A percentile compares a stretch with the other conserved stretches of the same genome.
Evolutionary conservation across 2,797 vertebrate species (phyloP).

Genomic region (Uromys caudimaculatus): DNA sequence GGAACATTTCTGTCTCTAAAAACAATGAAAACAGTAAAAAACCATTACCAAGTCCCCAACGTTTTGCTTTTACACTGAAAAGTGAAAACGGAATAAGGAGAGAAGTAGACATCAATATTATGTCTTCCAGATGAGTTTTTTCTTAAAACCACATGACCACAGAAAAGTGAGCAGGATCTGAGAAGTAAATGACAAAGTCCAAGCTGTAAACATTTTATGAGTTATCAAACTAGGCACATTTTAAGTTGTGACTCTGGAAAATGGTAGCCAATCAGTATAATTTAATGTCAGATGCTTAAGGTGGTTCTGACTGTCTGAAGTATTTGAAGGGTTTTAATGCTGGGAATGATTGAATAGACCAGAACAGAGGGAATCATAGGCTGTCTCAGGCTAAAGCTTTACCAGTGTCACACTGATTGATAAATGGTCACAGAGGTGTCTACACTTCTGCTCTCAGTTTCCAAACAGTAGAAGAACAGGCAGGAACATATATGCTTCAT

Average conservation of each 20-base stretch:
- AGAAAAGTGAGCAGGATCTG: neutral
- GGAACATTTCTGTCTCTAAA: conserved; percentile 71
- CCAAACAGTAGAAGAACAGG: neutral
- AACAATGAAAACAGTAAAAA: conserved; percentile 55
- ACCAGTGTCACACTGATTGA: neutral
- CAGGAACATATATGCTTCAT: neutral
- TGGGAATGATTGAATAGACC: neutral
- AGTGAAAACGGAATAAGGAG: conserved; percentile 67
- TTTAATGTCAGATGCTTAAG: conserved; percentile 7
- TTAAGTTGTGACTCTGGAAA: conserved; percentile 36
- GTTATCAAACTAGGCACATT: conserved; percentile 35
- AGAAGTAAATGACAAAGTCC: conserved; percentile 46
- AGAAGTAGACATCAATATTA: conserved; percentile 41
- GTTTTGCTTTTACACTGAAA: conserved; percentile 58
- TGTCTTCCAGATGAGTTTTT: conserved; percentile 56
- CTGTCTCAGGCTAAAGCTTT: neutral
- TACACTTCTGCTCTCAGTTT: neutral
- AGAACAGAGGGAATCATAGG: neutral
- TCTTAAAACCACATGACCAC: conserved; percentile 21
- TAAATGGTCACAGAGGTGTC: neutral
- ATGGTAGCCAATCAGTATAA: neutral
- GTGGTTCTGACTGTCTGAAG: neutral
- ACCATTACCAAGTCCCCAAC: neutral
- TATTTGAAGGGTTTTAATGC: neutral
- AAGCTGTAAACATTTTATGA: neutral